phyloP scores from a whole-genome alignment of 2,797 vertebrate genomes.

The Emys orbicularis region DNA sequence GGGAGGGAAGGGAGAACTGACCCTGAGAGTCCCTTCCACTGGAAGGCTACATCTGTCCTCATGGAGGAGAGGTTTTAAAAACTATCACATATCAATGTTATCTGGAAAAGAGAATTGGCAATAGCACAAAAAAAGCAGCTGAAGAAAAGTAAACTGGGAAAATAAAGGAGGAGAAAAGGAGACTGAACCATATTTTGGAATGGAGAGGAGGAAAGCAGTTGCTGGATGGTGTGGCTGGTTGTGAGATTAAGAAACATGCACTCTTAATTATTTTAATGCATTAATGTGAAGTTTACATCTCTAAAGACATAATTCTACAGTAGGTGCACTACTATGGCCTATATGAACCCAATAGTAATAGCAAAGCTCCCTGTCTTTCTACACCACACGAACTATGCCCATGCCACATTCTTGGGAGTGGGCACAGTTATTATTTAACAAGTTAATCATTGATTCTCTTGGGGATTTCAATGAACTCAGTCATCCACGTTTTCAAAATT shows the following conservation, averaged over 20 bases:
- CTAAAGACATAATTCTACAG: neutral
- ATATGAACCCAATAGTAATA: neutral
- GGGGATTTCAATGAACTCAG: neutral
- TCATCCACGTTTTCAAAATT: neutral
- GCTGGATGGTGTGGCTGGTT: neutral
- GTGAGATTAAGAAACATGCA: neutral
- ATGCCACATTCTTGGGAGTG: neutral
- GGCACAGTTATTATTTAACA: neutral
- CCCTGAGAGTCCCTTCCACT: neutral
- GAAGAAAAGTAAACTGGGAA: rapidly evolving
- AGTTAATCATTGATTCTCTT: neutral
- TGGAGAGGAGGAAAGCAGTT: neutral
- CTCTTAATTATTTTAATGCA: neutral
- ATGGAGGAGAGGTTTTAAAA: neutral
- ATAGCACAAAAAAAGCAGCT: neutral
- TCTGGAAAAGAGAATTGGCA: neutral
- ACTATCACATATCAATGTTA: neutral
- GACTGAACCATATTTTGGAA: neutral
- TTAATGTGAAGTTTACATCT: neutral
- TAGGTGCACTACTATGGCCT: neutral
- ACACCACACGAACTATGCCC: neutral
- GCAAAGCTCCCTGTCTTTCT: rapidly evolving
- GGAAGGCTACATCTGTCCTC: neutral
- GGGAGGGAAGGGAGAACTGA: neutral
- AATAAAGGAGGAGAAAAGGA: neutral